phyloP scores from a whole-genome alignment of 2,797 vertebrate genomes.

The Tokudaia tokunoshimensis region DNA sequence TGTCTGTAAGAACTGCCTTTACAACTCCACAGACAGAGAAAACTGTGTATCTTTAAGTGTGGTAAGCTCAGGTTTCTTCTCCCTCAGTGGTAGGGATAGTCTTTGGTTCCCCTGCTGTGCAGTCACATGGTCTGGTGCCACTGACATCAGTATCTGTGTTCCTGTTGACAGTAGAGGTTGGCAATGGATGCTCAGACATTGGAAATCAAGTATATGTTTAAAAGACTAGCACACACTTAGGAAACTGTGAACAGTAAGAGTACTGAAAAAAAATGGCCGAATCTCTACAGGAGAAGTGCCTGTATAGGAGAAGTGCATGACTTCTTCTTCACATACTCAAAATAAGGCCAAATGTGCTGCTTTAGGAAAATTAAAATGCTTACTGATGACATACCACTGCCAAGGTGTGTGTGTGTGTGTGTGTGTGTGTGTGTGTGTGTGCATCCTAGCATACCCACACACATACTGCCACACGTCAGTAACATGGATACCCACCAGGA shows the following conservation, averaged over 20 bases:
- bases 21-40: background rate
- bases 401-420: background rate
- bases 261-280: background rate
- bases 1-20: background rate
- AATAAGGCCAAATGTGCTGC: constrained; percentile 46
- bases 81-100: background rate
- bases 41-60: background rate
- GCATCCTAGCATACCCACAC: background rate
- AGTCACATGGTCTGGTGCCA: background rate
- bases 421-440: background rate
- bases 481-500: background rate
- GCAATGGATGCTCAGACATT: background rate
- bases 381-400: background rate
- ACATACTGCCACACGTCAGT: background rate
- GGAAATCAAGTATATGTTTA: background rate
- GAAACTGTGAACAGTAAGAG: background rate
- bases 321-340: background rate
- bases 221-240: background rate
- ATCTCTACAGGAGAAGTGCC: background rate
- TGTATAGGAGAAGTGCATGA: background rate
- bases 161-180: background rate
- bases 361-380: constrained; percentile 41
- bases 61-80: background rate
- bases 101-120: background rate
- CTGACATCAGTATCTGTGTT: background rate